Base-by-base conservation (phyloP, 1,140 invertebrate genomes). In the Philotrypesis tridentata region DNA sequence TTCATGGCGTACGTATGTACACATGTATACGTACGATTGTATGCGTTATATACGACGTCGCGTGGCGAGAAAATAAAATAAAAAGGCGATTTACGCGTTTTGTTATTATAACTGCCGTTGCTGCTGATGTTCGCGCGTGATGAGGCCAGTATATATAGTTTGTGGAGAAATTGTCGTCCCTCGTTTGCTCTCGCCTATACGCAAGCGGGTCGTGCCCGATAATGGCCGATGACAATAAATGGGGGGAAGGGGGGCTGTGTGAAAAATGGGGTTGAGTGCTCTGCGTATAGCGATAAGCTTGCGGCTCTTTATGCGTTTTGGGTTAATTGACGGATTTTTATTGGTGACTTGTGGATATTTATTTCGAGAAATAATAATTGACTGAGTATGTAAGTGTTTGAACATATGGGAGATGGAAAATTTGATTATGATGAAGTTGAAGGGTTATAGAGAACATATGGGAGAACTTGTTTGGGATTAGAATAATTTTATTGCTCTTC, bases 1-100 rank as follows among this genome's bases (percentile, higher is more conserved):
- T 70, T 70, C 21, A 33, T 31, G 67, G 67, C 67, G 67, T 33
- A n/a, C n/a, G n/a, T n/a, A n/a, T n/a, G n/a, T n/a, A n/a, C n/a
- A n/a, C n/a, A n/a, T n/a, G n/a, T n/a, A n/a, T n/a, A n/a, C n/a
- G n/a, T n/a, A n/a, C n/a, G n/a, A n/a, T n/a, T n/a, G n/a, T n/a
- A n/a, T n/a, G n/a, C n/a, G n/a, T n/a, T n/a, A n/a, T n/a, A n/a
- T n/a, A n/a, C n/a, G 33, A 5, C 33, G 3, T 37, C 21, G 61
- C 23, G n/a, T 3, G 61, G 61, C 61, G 17, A 21, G 21, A n/a
- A n/a, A n/a, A 55, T 3, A 55, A 55, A 55, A 17, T 6, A 21
- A 55, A 43, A 55, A 55, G 48, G 48, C 48, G 48, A 55, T 55
- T 55, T 55, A 55, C 48, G 48, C 48, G 48, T 55, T 55, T 55